phyloP scores from a whole-genome alignment of 2,113 vertebrate species.

The Alouatta palliata region DNA sequence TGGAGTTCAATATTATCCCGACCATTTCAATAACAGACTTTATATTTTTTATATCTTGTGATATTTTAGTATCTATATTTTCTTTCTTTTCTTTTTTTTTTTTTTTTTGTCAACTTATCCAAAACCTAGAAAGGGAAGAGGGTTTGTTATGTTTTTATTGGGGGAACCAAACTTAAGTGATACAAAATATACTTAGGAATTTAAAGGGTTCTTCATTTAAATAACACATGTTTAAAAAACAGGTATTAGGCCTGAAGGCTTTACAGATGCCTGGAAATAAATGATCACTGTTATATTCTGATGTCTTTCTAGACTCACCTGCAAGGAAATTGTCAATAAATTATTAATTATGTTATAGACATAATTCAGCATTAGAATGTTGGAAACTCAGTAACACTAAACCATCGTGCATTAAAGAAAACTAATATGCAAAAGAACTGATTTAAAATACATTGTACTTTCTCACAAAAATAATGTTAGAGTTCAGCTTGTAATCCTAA shows the following conservation, averaged over 20 bases:
- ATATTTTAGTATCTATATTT: not conserved
- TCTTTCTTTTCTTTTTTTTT: not conserved
- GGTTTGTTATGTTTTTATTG: not conserved
- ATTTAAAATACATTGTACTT: not conserved
- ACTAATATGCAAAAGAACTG: not conserved
- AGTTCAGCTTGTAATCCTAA: not conserved
- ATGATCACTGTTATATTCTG: not conserved
- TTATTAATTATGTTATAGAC: not conserved
- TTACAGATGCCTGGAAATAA: not conserved
- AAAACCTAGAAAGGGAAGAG: not conserved
- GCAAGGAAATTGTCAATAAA: conserved; percentile 7
- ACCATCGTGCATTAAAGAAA: not conserved
- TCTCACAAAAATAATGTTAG: not conserved
- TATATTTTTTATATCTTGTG: not conserved
- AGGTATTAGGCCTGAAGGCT: not conserved
- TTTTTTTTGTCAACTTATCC: not conserved
- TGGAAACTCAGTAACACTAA: not conserved
- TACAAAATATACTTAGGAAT: not conserved
- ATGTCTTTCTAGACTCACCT: conserved; percentile 1
- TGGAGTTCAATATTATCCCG: not conserved
- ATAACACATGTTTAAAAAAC: too few relatives aligned
- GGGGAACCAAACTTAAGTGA: not conserved
- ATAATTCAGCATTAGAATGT: not conserved
- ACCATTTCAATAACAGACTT: not conserved
- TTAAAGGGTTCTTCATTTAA: not conserved